A percentile compares a stretch with the other conserved stretches of the same genome.
These are phyloP conservation scores for Drosophila chauvacae DNA, from an alignment of 1,140 invertebrate genomes.

Conservation along the genomic window DNA sequence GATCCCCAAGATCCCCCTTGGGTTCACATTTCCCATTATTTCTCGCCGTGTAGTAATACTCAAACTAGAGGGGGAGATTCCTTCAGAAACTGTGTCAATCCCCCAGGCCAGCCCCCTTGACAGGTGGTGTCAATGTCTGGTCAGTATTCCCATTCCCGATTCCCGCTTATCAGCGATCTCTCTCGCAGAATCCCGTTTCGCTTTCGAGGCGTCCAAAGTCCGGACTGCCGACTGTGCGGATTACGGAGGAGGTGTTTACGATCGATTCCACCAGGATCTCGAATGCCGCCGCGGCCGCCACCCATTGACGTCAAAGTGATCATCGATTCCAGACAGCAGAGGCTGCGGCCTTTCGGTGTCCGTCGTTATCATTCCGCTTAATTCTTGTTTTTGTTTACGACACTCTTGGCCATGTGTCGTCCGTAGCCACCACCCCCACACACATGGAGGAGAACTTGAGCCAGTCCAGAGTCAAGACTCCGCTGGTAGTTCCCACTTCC, in stretches of 20 bases:
- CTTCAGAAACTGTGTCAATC: constrained; percentile 44
- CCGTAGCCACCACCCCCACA: background rate
- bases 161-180: constrained; percentile 11
- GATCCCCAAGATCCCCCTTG: background rate
- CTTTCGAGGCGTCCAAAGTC: constrained; percentile 52
- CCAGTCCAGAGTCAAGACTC: background rate
- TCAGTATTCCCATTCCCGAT: constrained; percentile 5
- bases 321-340: constrained; percentile 15
- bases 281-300: constrained; percentile 11
- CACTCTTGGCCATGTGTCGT: background rate
- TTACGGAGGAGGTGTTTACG: constrained; percentile 49
- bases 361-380: constrained; percentile 19
- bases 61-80: background rate
- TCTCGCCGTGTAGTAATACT: background rate
- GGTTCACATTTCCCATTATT: background rate
- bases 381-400: constrained; percentile 44
- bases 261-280: constrained; percentile 54
- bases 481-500: background rate
- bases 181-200: constrained; percentile 38
- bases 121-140: constrained; percentile 38
- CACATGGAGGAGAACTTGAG: background rate
- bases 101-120: constrained; percentile 20
- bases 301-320: constrained; percentile 48
- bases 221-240: background rate
- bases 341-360: constrained; percentile 11